phyloP scores from a whole-genome alignment of 2,888 invertebrate genomes.

The Eurytoma adleriae region DNA sequence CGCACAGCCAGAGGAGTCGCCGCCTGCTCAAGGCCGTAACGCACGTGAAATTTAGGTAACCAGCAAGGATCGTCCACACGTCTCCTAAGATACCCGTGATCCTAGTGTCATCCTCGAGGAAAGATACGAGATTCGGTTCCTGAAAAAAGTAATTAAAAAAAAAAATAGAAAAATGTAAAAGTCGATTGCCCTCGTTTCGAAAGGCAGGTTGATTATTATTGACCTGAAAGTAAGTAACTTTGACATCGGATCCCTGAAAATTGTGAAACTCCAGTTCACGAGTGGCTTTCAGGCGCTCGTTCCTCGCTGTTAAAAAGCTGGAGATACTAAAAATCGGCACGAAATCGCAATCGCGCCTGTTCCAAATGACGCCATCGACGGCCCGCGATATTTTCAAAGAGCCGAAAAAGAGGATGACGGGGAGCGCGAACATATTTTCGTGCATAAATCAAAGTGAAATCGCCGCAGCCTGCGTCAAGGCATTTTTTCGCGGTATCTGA shows the following conservation, averaged over 20 bases:
- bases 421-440: conserved; percentile 6
- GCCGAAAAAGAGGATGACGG: background rate
- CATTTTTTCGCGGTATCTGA: conserved; percentile 14
- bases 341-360: conserved; percentile 9
- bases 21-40: background rate
- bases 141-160: conserved; percentile 7
- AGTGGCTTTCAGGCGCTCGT: background rate
- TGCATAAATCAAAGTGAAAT: background rate
- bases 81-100: conserved; percentile 55
- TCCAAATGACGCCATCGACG: conserved; percentile 39
- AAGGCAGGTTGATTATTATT: no score
- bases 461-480: background rate
- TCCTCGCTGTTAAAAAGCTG: background rate
- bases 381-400: background rate
- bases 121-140: conserved; percentile 54
- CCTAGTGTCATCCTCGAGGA: conserved; percentile 50
- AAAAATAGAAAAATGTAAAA: background rate
- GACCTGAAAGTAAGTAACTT: conserved; percentile 35
- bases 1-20: background rate
- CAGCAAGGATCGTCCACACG: conserved; percentile 54
- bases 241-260: conserved; percentile 26
- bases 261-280: conserved; percentile 32
- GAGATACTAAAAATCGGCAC: conserved; percentile 33
- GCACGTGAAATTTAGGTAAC: conserved; percentile 58
- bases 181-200: no score